These are phyloP conservation scores for Limnothrissa miodon DNA, from an alignment of 2,113 vertebrate species.

Conservation along the genomic window DNA sequence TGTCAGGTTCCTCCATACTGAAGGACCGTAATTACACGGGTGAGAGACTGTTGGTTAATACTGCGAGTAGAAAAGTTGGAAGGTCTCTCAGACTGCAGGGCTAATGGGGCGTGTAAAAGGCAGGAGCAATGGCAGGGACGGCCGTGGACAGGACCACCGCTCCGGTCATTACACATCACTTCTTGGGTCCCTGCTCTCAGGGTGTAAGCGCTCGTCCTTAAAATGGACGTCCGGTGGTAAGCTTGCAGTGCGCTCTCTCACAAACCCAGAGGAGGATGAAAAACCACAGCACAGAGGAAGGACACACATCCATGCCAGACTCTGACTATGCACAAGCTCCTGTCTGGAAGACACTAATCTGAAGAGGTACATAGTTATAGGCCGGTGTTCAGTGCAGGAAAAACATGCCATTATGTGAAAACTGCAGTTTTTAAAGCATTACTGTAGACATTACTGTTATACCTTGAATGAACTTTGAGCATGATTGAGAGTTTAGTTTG, in stretches of 20 bases:
- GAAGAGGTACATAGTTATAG: no score
- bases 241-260: background rate
- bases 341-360: background rate
- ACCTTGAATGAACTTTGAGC: no score
- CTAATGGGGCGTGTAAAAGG: background rate
- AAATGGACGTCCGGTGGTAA: background rate
- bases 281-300: background rate
- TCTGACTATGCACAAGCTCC: background rate
- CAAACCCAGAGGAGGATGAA: background rate
- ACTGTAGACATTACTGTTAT: no score
- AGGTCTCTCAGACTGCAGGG: background rate
- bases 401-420: no score
- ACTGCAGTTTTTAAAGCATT: no score
- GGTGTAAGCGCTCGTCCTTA: background rate
- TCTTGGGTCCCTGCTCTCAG: background rate
- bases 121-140: background rate
- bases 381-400: no score
- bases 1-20: background rate
- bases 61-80: background rate
- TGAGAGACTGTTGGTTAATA: background rate
- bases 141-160: background rate
- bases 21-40: background rate
- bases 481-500: no score
- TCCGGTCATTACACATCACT: background rate
- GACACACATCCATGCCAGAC: background rate